phyloP scores from a whole-genome alignment of 2,113 vertebrate genomes.

The Corythoichthys intestinalis region DNA sequence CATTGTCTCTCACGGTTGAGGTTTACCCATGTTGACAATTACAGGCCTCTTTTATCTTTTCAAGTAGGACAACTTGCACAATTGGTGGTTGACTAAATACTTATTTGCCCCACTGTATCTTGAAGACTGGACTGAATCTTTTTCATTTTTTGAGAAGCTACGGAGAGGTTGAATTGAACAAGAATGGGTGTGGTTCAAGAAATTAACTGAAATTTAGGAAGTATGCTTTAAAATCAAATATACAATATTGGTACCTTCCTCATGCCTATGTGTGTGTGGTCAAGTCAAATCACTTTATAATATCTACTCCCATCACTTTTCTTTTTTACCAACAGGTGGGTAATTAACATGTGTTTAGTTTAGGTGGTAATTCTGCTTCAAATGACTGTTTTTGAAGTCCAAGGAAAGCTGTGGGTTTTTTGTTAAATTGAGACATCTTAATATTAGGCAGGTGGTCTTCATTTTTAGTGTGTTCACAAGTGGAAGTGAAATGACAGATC shows the following conservation, averaged over 20 bases:
- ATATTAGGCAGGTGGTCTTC: conserved; percentile 38
- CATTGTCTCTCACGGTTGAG: too few species aligned
- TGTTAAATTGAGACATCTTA: conserved; percentile 8
- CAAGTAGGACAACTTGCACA: too few species aligned
- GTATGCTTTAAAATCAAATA: conserved; percentile 2
- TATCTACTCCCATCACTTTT: neutral
- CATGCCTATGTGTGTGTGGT: neutral
- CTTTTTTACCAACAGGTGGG: neutral
- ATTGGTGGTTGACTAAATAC: too few species aligned
- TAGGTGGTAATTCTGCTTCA: neutral
- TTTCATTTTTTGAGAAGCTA: neutral
- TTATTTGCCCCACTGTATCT: neutral
- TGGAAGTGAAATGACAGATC: conserved; percentile 40
- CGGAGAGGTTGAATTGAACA: neutral
- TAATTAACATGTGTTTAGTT: neutral
- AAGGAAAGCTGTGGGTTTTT: neutral
- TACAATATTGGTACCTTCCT: neutral
- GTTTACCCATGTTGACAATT: too few species aligned
- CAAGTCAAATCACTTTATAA: conserved; percentile 1
- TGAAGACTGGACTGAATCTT: neutral
- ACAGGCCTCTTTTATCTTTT: too few species aligned
- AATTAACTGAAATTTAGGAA: neutral
- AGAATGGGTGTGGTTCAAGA: neutral
- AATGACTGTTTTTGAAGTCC: conserved; percentile 6
- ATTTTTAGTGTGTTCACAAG: conserved; percentile 14